Evolutionary conservation across 2,113 vertebrate genomes (phyloP).

Genomic region (Psilopsiagon aurifrons): DNA sequence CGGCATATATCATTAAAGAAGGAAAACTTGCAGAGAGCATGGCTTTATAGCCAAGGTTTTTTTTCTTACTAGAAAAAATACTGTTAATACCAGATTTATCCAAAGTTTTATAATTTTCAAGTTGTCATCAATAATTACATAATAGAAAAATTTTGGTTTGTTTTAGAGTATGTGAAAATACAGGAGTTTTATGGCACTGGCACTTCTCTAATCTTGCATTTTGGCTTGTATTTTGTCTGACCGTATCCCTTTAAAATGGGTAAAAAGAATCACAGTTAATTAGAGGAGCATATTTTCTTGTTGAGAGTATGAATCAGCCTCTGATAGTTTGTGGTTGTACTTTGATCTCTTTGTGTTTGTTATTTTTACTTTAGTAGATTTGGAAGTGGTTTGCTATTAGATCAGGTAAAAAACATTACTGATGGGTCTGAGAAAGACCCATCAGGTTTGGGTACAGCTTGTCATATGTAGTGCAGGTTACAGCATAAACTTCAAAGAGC

Average conservation of each 20-base stretch:
- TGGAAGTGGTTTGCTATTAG: conserved; percentile 25
- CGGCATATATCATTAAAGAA: not conserved
- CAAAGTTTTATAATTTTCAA: not conserved
- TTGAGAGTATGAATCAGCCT: not conserved
- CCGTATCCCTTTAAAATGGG: not conserved
- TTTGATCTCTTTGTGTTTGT: conserved; percentile 52
- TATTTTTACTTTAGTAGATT: conserved; percentile 7
- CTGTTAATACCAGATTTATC: not conserved
- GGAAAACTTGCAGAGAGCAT: not conserved
- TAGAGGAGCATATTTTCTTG: conserved; percentile 1
- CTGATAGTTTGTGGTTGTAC: not conserved
- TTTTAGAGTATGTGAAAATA: not conserved
- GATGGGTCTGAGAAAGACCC: not conserved
- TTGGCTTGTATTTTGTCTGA: not conserved
- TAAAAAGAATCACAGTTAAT: not conserved
- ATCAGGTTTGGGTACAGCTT: not conserved
- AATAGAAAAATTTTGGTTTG: not conserved
- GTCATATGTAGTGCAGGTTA: not conserved
- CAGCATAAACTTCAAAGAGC: conserved; percentile 53
- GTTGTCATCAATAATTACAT: not conserved
- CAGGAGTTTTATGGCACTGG: not conserved
- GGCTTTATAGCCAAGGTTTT: not conserved
- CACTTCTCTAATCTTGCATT: not conserved
- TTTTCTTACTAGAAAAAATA: not conserved
- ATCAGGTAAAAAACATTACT: not conserved